Base-by-base conservation (phyloP, 2,113 vertebrate genomes). In the Saguinus imperator region DNA sequence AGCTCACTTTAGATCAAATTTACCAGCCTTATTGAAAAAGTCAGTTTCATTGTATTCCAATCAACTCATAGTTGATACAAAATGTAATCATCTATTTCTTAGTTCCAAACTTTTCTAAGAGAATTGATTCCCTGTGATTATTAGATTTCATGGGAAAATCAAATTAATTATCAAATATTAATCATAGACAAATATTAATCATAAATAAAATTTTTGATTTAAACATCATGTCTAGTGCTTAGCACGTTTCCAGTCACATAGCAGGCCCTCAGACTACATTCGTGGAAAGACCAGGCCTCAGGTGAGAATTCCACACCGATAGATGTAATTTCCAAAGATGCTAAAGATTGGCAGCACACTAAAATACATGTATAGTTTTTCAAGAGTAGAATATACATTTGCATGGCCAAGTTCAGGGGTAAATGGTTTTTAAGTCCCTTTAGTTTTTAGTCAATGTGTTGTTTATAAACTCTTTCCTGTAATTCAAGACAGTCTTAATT, bases 1-100 rank as follows among this genome's bases (percentile, higher is more conserved):
- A 45, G 87, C 64, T 87, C 27, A 86, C 2, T 92, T 75, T 94
- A 17, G 7, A 89, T 86, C 83, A 80, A 83, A 82, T 89, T 58
- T 92, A 45, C 1, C 27, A 87, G 8, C 5, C 5, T 7, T 17
- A 23, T 80, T 35, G 70, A 58, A 72, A 80, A 95, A 95, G 57
- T 57, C 14, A 70, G 52, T 87, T 93, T 95, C 40, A 82, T 48
- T 90, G 12, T 76, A 82, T 82, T 97, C 12, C 9, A 85, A 20
- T 52, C n/a, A 96, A 66, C 50, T 40, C 85, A 9, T 64, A 88
- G 66, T 88, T 73, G 25, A 93, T 70, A 73, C 20, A 16, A 72
- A 72, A 2, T 23, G 8, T 70, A 77, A 95, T 48, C 57, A 70
- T 4, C 2, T 45, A 40, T 43, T 7, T 55, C 4, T 73, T 68